Percentiles rank a stretch among this genome's conserved stretches.
These are phyloP conservation scores for Zosterops pallidus DNA, from an alignment of 2,113 vertebrate genomes.

Conservation along the genomic window DNA sequence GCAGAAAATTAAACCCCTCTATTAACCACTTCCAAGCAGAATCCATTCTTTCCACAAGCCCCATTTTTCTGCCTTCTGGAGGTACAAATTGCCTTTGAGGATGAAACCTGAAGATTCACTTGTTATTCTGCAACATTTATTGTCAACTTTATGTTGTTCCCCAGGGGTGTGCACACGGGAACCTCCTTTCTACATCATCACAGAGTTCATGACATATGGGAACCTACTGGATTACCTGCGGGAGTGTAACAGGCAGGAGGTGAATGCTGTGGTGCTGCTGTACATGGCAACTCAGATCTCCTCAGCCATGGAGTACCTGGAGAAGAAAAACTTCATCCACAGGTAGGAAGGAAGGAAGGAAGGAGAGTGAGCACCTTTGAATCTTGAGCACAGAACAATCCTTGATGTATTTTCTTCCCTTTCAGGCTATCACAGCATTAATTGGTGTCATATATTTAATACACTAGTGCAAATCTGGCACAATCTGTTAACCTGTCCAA, in stretches of 20 bases:
- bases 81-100: not conserved
- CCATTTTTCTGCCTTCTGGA: not conserved
- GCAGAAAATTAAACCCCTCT: conserved; percentile 12
- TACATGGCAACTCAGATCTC: conserved; percentile 99
- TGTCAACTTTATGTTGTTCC: not conserved
- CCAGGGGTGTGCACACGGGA: conserved; percentile 97
- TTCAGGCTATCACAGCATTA: not conserved
- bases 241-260: conserved; percentile 95
- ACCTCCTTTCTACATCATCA: conserved; percentile 98
- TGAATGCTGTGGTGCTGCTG: conserved; percentile 94
- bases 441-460: not conserved
- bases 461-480: not conserved
- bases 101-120: not conserved
- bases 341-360: conserved; percentile 73
- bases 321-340: conserved; percentile 99
- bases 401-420: not conserved
- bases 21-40: conserved; percentile 21
- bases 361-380: not conserved
- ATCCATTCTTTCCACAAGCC: not conserved
- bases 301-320: conserved; percentile 98
- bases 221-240: conserved; percentile 96
- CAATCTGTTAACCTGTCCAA: not conserved
- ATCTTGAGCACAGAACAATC: not conserved
- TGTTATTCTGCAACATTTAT: not conserved
- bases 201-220: conserved; percentile 98